These are phyloP conservation scores for Sylvilagus bachmani DNA, from an alignment of 2,113 vertebrate species.

Conservation along the genomic window DNA sequence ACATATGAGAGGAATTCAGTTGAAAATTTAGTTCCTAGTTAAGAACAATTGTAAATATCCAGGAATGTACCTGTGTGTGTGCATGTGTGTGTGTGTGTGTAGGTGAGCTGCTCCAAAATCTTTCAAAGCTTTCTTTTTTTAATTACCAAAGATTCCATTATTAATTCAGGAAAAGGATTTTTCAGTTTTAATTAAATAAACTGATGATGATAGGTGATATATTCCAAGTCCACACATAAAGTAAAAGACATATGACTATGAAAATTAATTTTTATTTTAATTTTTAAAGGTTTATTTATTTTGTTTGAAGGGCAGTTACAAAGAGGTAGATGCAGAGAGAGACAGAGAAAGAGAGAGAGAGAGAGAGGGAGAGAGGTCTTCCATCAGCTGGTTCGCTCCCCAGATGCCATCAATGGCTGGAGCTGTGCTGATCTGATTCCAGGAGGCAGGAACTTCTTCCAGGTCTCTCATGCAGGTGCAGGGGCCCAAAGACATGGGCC, in stretches of 20 bases:
- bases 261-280: no score
- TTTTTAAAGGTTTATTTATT: no score
- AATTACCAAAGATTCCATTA: background rate
- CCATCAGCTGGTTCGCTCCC: no score
- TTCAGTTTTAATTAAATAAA: background rate
- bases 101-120: background rate
- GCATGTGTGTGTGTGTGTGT: background rate
- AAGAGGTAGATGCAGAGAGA: no score
- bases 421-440: no score
- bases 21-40: background rate
- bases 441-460: no score
- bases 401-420: no score
- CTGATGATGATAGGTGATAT: background rate
- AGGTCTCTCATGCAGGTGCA: no score
- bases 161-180: background rate
- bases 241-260: background rate
- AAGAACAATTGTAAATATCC: background rate
- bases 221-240: background rate
- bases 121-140: conserved; percentile 4
- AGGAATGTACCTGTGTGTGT: background rate
- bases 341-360: no score
- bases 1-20: background rate
- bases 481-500: no score
- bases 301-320: no score
- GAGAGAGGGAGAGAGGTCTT: no score